Evolutionary conservation across 1,140 invertebrate species (phyloP).

Genomic region (Diploscapter pachys): DNA sequence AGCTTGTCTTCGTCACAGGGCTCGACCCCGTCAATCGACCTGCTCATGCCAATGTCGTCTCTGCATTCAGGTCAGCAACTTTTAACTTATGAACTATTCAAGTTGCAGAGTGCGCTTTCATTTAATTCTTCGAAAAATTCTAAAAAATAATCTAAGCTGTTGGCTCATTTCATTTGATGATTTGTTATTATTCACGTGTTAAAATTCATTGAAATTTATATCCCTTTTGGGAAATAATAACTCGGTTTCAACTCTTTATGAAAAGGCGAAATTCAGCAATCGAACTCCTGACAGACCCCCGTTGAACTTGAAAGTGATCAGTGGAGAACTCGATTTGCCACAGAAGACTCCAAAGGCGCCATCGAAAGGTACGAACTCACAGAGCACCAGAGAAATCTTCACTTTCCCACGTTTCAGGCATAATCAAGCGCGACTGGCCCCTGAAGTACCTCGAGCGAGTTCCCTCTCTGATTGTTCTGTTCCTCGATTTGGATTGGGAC

Average conservation of each 20-base stretch:
- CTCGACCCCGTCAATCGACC: conserved; percentile 62
- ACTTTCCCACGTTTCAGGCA: conserved; percentile 67
- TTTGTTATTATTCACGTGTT: too few relatives aligned
- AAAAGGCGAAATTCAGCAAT: conserved; percentile 60
- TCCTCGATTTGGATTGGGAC: conserved; percentile 95
- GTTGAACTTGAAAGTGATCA: conserved; percentile 59
- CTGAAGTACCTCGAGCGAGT: conserved; percentile 83
- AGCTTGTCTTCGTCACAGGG: conserved; percentile 62
- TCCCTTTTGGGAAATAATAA: too few relatives aligned
- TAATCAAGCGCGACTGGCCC: conserved; percentile 92
- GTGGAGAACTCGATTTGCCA: conserved; percentile 50
- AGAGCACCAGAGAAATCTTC: not conserved
- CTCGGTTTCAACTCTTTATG: too few relatives aligned
- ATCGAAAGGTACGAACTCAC: conserved; percentile 65
- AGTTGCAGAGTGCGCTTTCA: not conserved
- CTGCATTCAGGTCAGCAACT: conserved; percentile 2
- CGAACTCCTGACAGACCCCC: conserved; percentile 60
- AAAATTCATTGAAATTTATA: too few relatives aligned
- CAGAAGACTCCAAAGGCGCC: conserved; percentile 3
- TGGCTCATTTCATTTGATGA: too few relatives aligned
- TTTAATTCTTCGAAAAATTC: not conserved
- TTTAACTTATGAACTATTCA: not conserved
- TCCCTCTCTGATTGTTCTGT: conserved; percentile 85
- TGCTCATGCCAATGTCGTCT: conserved; percentile 31
- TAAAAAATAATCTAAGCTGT: too few relatives aligned